A percentile compares a stretch with the other conserved stretches of the same genome.
Evolutionary conservation across 2,888 invertebrate species (phyloP).

Genomic region (Nomada ferruginata): DNA sequence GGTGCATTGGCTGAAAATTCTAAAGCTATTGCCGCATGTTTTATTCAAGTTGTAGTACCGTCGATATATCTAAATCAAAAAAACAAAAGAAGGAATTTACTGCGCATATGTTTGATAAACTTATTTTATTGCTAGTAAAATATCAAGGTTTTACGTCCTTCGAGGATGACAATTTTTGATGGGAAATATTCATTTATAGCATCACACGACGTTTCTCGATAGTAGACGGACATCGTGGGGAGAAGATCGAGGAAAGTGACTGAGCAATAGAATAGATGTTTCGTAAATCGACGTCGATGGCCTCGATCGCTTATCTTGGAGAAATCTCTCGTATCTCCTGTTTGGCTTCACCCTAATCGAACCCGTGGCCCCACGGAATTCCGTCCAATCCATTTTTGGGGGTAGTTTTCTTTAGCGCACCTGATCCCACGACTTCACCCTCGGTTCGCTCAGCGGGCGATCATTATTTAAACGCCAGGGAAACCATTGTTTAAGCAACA

Average conservation of each 20-base stretch:
- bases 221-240: slow-evolving; percentile 12
- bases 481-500: slow-evolving; percentile 68
- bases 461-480: slow-evolving; percentile 70
- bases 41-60: not conserved
- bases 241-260: slow-evolving; percentile 56
- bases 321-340: slow-evolving; percentile 72
- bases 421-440: slow-evolving; percentile 64
- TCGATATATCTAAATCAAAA: not conserved
- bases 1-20: slow-evolving; percentile 3
- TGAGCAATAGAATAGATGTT: slow-evolving; percentile 60
- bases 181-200: slow-evolving; percentile 75
- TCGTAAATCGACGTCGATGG: slow-evolving; percentile 69
- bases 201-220: slow-evolving; percentile 34
- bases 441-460: slow-evolving; percentile 40
- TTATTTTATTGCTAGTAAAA: not conserved
- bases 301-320: slow-evolving; percentile 58
- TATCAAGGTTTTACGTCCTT: not conserved
- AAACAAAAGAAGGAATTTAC: not conserved
- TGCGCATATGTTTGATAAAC: slow-evolving; percentile 16
- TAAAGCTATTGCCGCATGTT: too few relatives aligned
- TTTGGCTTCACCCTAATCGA: slow-evolving; percentile 73
- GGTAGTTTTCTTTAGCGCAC: slow-evolving; percentile 70
- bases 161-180: slow-evolving; percentile 60
- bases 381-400: slow-evolving; percentile 72
- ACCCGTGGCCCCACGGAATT: slow-evolving; percentile 70